These are phyloP conservation scores for Protaetia brevitarsis DNA, from an alignment of 1,140 invertebrate species.

Conservation along the genomic window DNA sequence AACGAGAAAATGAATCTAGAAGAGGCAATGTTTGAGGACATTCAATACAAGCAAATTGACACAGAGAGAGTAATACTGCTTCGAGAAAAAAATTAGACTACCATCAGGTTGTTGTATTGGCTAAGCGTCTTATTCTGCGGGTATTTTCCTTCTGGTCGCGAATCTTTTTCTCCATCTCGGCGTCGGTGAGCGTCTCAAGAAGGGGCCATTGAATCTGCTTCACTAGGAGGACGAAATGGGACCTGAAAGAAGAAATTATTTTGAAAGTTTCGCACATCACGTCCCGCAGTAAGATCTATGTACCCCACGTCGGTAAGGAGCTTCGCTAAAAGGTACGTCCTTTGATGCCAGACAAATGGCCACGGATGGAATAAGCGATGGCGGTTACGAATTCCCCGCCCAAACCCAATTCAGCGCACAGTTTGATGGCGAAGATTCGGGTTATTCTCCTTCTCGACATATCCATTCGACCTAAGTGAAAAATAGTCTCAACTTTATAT, in stretches of 20 bases:
- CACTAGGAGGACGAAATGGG: conserved; percentile 89
- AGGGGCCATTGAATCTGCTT: conserved; percentile 97
- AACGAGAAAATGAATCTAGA: too few relatives aligned
- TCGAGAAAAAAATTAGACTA: conserved; percentile 17
- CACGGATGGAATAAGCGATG: conserved; percentile 95
- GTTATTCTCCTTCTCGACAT: conserved; percentile 98
- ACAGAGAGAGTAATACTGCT: neutral
- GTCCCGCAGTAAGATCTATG: conserved; percentile 19
- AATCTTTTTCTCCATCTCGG: conserved; percentile 99
- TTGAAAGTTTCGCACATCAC: neutral
- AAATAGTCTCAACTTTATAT: neutral
- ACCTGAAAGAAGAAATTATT: conserved; percentile 49
- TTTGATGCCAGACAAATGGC: conserved; percentile 97
- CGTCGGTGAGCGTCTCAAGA: conserved; percentile 99
- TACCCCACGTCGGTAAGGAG: conserved; percentile 88
- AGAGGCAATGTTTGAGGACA: too few relatives aligned
- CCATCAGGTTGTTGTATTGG: conserved; percentile 90
- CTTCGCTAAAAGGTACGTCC: conserved; percentile 97
- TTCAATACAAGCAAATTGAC: conserved; percentile 6
- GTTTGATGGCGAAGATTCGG: conserved; percentile 97
- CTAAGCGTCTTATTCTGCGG: conserved; percentile 90
- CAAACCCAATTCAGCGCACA: conserved; percentile 94
- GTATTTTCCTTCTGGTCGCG: conserved; percentile 99
- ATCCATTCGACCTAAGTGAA: conserved; percentile 87
- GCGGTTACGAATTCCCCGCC: conserved; percentile 99